Percentiles rank a stretch among this genome's conserved stretches.
Conservation (phyloP, 2,888 invertebrate genomes). For the Encarsia formosa region DNA sequence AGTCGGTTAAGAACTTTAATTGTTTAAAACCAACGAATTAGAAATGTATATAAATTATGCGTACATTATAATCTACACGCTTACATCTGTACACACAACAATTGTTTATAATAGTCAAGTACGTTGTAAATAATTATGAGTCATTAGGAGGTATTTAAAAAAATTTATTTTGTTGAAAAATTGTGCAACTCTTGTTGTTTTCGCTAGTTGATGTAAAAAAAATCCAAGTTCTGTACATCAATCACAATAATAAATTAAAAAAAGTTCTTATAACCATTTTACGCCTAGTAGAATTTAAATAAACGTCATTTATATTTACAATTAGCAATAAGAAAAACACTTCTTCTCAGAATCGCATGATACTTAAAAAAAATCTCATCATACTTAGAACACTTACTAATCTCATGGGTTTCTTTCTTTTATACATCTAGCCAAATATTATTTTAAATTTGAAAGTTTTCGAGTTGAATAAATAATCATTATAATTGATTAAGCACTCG, state of each 20-base stretch:
- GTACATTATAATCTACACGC: too few species aligned
- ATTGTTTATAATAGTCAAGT: not conserved
- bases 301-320: slow-evolving; percentile 26
- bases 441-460: slow-evolving; percentile 8
- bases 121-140: not conserved
- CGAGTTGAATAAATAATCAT: slow-evolving; percentile 9
- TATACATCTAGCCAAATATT: too few species aligned
- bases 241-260: slow-evolving; percentile 20
- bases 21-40: too few species aligned
- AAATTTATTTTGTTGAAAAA: slow-evolving; percentile 20
- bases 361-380: slow-evolving; percentile 15
- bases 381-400: too few species aligned
- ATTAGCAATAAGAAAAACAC: slow-evolving; percentile 11
- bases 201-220: slow-evolving; percentile 14
- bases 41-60: too few species aligned
- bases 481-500: too few species aligned
- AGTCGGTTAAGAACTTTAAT: too few species aligned
- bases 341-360: slow-evolving; percentile 8
- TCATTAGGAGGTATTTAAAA: not conserved
- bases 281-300: slow-evolving; percentile 15
- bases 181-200: slow-evolving; percentile 12
- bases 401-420: too few species aligned
- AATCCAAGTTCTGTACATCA: slow-evolving; percentile 16
- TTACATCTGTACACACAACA: too few species aligned
- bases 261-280: slow-evolving; percentile 15